These are phyloP conservation scores for Sebastes hubbsi DNA, from an alignment of 2,797 vertebrate genomes.

Conservation along the genomic window DNA sequence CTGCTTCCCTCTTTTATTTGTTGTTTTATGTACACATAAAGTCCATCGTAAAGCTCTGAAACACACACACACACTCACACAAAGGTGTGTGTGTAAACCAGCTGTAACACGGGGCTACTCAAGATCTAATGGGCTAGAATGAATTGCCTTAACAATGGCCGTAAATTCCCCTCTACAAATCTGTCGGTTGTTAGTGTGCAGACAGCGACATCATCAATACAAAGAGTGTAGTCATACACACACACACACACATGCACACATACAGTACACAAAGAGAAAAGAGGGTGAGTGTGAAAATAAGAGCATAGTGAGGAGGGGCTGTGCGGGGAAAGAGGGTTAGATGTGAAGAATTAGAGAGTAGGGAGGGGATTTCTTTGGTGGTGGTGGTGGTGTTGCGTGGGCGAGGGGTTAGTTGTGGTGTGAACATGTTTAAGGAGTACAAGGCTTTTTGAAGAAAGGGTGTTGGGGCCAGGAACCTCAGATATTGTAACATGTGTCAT, in stretches of 20 bases:
- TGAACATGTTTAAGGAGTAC: slow-evolving; percentile 5
- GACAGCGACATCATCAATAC: slow-evolving; percentile 39
- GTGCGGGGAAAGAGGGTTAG: background rate
- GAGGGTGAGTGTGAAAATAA: slow-evolving; percentile 16
- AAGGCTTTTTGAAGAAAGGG: slow-evolving; percentile 1
- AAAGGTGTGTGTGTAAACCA: slow-evolving; percentile 19
- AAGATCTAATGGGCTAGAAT: slow-evolving; percentile 70
- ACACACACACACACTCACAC: slow-evolving; percentile 11
- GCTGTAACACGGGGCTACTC: slow-evolving; percentile 45
- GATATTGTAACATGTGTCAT: slow-evolving; percentile 43
- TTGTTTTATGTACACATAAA: slow-evolving; percentile 11
- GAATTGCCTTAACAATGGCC: slow-evolving; percentile 61
- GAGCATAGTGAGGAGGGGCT: slow-evolving; percentile 14
- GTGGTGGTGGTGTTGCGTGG: background rate
- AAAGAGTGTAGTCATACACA: slow-evolving; percentile 20
- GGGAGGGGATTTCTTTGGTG: too few species aligned
- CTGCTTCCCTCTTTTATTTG: background rate
- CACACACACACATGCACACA: slow-evolving; percentile 1
- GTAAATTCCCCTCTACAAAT: slow-evolving; percentile 57
- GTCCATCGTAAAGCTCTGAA: slow-evolving; percentile 34
- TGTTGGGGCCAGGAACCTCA: background rate
- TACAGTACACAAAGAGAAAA: slow-evolving; percentile 36
- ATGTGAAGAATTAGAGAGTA: background rate
- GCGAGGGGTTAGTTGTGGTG: background rate
- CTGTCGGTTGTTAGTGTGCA: slow-evolving; percentile 27